Percentiles rank a stretch among this genome's conserved stretches.
Evolutionary conservation across 2,888 invertebrate genomes (phyloP).

Genomic region (Synergus itoensis): DNA sequence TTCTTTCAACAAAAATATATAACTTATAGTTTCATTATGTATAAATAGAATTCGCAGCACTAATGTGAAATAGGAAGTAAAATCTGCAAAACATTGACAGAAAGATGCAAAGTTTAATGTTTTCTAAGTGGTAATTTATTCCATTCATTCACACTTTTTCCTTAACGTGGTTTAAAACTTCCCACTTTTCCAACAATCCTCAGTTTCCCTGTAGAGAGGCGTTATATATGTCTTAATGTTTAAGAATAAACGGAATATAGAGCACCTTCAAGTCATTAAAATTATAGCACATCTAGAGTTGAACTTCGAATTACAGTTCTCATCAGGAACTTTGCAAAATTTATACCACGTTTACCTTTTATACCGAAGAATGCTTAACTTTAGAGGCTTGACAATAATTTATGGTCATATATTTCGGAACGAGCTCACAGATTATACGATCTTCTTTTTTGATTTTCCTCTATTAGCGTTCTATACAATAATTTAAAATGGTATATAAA

Average conservation of each 20-base stretch:
- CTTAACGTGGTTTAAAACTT: background rate
- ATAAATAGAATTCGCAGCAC: no score
- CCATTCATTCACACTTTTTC: background rate
- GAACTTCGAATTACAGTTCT: background rate
- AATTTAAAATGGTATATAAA: background rate
- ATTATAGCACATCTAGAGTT: background rate
- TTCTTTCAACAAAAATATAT: no score
- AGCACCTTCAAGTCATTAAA: slow-evolving; percentile 9
- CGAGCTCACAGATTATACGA: background rate
- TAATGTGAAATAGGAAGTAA: background rate
- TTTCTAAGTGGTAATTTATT: background rate
- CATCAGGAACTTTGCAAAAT: background rate
- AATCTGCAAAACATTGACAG: background rate
- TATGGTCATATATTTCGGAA: background rate
- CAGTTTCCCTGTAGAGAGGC: background rate
- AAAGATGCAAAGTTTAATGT: background rate
- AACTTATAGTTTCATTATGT: no score
- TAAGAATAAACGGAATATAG: slow-evolving; percentile 16
- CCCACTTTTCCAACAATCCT: background rate
- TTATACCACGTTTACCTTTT: background rate
- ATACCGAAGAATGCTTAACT: background rate
- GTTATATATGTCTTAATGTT: background rate
- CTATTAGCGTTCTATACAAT: background rate
- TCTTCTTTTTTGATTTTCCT: background rate
- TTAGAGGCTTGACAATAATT: background rate